These are phyloP conservation scores for Plecturocebus donacophilus DNA, from an alignment of 2,113 vertebrate species.

Conservation along the genomic window DNA sequence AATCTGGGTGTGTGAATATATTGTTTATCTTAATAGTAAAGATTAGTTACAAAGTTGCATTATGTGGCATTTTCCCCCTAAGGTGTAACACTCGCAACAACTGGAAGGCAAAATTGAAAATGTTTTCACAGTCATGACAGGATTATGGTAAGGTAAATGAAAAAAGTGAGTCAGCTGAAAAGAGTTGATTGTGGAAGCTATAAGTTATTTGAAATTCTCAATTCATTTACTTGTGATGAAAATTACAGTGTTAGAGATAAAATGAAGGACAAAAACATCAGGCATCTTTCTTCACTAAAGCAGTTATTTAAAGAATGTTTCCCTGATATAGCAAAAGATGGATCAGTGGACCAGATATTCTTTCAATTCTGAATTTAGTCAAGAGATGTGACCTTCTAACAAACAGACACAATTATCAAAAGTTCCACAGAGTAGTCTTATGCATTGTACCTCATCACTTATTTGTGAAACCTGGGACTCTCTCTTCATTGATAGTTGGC, in stretches of 20 bases:
- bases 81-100: background rate
- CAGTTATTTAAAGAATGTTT: background rate
- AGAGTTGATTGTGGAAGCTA: background rate
- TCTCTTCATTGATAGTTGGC: background rate
- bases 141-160: background rate
- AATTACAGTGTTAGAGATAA: conserved; percentile 40
- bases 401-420: background rate
- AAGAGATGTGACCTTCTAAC: background rate
- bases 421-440: background rate
- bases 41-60: background rate
- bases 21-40: background rate
- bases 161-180: background rate
- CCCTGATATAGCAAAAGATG: background rate
- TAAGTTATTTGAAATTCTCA: background rate
- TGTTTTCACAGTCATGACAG: background rate
- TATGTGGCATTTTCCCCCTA: background rate
- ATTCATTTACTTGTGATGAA: conserved; percentile 37
- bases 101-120: background rate
- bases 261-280: background rate
- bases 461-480: background rate
- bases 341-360: background rate
- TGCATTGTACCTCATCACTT: background rate
- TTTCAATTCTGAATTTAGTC: background rate
- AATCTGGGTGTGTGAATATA: background rate
- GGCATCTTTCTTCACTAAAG: background rate